These are phyloP conservation scores for Aporrectodea caliginosa DNA, from an alignment of 1,140 invertebrate genomes.

Conservation along the genomic window DNA sequence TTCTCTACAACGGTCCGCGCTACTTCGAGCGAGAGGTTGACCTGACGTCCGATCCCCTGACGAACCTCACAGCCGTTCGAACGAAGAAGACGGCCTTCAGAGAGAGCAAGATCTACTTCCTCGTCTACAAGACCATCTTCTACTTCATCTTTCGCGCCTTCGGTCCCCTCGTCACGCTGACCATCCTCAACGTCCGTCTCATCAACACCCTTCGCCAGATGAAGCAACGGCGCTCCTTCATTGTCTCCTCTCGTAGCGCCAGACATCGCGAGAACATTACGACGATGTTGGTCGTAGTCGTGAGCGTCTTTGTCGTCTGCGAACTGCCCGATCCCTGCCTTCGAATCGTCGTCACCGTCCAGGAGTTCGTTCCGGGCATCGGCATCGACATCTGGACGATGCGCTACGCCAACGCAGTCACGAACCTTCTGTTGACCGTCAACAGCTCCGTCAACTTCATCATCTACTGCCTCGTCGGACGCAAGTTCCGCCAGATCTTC, in stretches of 20 bases:
- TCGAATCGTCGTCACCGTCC: slow-evolving; percentile 9
- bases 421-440: slow-evolving; percentile 25
- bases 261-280: slow-evolving; percentile 56
- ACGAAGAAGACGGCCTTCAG: slow-evolving; percentile 20
- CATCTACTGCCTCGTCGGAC: slow-evolving; percentile 13
- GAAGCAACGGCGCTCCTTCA: neutral
- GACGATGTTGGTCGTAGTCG: slow-evolving; percentile 89
- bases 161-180: slow-evolving; percentile 28
- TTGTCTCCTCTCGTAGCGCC: neutral
- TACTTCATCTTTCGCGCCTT: slow-evolving; percentile 31
- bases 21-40: slow-evolving; percentile 29
- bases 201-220: slow-evolving; percentile 15
- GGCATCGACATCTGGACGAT: neutral
- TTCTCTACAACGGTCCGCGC: slow-evolving; percentile 32
- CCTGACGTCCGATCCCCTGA: neutral
- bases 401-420: neutral
- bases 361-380: neutral
- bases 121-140: slow-evolving; percentile 33
- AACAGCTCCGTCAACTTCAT: slow-evolving; percentile 27
- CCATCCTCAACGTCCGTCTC: slow-evolving; percentile 25
- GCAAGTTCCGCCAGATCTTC: slow-evolving; percentile 24
- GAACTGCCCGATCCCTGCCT: slow-evolving; percentile 80
- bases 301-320: slow-evolving; percentile 86
- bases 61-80: neutral
- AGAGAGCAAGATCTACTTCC: slow-evolving; percentile 29